These are phyloP conservation scores for Phengaris alcon DNA, from an alignment of 2,888 invertebrate species.

Conservation along the genomic window DNA sequence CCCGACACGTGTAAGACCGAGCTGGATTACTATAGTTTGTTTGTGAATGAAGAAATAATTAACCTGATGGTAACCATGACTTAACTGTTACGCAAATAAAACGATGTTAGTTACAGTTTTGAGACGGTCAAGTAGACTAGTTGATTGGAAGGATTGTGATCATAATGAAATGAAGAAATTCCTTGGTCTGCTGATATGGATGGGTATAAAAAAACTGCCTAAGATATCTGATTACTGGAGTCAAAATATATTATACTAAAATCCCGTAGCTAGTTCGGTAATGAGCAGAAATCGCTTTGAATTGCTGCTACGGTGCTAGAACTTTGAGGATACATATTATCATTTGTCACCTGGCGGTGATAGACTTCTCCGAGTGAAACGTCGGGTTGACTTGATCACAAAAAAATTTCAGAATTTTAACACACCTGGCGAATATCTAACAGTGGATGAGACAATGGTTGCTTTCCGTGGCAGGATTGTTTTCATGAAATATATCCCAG, in stretches of 20 bases:
- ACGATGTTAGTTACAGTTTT: slow-evolving; percentile 25
- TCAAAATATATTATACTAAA: slow-evolving; percentile 5
- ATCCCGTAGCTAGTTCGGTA: neutral
- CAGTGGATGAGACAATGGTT: slow-evolving; percentile 30
- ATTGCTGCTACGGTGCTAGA: slow-evolving; percentile 1
- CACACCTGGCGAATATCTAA: slow-evolving; percentile 29
- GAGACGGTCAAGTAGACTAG: slow-evolving; percentile 27
- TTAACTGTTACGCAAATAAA: slow-evolving; percentile 29
- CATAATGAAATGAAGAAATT: slow-evolving; percentile 27
- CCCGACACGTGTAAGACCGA: neutral
- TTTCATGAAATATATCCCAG: slow-evolving; percentile 30
- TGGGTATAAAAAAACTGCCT: slow-evolving; percentile 30
- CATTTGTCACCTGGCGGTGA: neutral
- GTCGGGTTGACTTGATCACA: slow-evolving; percentile 19
- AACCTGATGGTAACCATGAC: slow-evolving; percentile 29
- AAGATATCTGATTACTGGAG: slow-evolving; percentile 28
- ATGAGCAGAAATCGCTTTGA: slow-evolving; percentile 20
- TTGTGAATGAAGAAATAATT: slow-evolving; percentile 29
- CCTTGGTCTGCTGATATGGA: slow-evolving; percentile 26
- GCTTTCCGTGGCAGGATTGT: slow-evolving; percentile 26
- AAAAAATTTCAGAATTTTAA: neutral
- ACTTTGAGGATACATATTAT: neutral
- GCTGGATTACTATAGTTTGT: slow-evolving; percentile 16
- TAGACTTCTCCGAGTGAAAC: slow-evolving; percentile 23
- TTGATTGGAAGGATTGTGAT: slow-evolving; percentile 24